Evolutionary conservation across 2,888 invertebrate genomes (phyloP).

Genomic region (Perithous albicinctus): DNA sequence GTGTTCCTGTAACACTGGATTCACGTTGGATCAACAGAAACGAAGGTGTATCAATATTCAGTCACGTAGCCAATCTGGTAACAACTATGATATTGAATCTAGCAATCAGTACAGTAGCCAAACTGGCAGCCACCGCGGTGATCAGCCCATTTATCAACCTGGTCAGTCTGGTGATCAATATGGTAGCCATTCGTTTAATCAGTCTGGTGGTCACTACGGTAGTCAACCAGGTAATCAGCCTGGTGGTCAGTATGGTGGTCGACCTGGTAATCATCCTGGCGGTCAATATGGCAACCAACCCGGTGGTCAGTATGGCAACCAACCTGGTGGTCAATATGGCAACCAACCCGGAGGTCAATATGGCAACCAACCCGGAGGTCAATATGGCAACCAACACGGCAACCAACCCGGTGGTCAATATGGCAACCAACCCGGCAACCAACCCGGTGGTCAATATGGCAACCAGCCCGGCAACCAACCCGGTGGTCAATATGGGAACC

Average conservation of each 20-base stretch:
- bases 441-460: constrained; percentile 1
- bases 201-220: not conserved
- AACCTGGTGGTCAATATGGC: not conserved
- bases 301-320: not conserved
- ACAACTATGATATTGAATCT: not conserved
- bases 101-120: not conserved
- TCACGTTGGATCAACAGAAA: constrained; percentile 84
- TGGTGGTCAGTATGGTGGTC: constrained; percentile 49
- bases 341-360: not conserved
- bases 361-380: not conserved
- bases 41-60: constrained; percentile 52
- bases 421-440: constrained; percentile 61
- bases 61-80: not conserved
- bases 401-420: constrained; percentile 50
- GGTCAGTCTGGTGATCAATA: not conserved
- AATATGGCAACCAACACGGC: not conserved
- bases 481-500: not conserved
- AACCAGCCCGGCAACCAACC: not conserved
- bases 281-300: constrained; percentile 4
- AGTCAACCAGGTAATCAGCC: constrained; percentile 63
- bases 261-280: not conserved
- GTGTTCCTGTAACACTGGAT: constrained; percentile 87
- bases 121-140: not conserved
- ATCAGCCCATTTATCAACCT: no score
- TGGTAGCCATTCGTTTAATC: not conserved